phyloP scores from a whole-genome alignment of 2,797 vertebrate genomes.

The Pagetopsis macropterus region DNA sequence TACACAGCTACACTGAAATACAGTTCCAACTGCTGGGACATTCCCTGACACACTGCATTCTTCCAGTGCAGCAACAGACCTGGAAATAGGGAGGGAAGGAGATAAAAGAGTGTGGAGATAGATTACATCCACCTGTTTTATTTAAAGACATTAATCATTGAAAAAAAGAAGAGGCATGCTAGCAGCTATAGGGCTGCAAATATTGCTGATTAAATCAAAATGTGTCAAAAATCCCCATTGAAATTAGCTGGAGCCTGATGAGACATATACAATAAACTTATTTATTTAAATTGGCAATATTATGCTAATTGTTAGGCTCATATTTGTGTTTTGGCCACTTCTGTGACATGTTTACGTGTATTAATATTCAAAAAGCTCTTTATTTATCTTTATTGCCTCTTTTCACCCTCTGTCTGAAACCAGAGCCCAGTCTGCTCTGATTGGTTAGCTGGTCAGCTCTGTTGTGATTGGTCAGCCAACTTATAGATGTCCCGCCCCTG shows the following conservation, averaged over 20 bases:
- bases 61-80: slow-evolving; percentile 22
- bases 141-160: neutral
- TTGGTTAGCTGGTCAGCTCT: too few relatives aligned
- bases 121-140: slow-evolving; percentile 21
- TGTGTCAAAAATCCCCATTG: neutral
- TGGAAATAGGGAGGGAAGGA: neutral
- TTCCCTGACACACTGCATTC: slow-evolving; percentile 50
- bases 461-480: too few relatives aligned
- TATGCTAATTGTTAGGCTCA: too few relatives aligned
- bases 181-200: neutral
- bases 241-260: neutral
- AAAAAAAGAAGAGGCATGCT: neutral
- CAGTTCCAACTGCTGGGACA: slow-evolving; percentile 26
- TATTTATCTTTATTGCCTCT: too few relatives aligned
- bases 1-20: slow-evolving; percentile 32
- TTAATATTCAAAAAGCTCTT: too few relatives aligned
- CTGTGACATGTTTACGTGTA: too few relatives aligned
- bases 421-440: too few relatives aligned
- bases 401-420: too few relatives aligned
- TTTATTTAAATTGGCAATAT: neutral
- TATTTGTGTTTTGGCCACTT: too few relatives aligned
- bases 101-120: slow-evolving; percentile 12
- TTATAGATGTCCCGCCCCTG: too few relatives aligned
- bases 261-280: neutral
- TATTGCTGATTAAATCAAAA: neutral